A percentile compares a stretch with the other conserved stretches of the same genome.
These are phyloP conservation scores for Nycticebus coucang DNA, from an alignment of 2,113 vertebrate genomes.

Conservation along the genomic window DNA sequence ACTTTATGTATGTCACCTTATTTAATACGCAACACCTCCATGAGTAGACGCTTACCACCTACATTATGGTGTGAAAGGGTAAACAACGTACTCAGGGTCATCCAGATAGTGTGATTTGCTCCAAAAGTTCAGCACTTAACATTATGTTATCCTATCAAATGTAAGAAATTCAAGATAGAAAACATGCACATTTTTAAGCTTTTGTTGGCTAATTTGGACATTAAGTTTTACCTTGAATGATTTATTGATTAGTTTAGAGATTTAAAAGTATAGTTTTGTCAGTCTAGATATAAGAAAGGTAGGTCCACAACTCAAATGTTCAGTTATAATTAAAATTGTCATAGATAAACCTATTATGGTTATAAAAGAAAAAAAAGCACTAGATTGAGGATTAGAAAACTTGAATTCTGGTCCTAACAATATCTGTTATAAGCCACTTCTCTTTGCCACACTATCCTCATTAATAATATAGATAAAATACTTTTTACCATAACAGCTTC, in stretches of 20 bases:
- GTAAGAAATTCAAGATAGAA: not conserved
- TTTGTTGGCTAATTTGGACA: not conserved
- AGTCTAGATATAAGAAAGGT: not conserved
- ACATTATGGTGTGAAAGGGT: not conserved
- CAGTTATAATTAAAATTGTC: not conserved
- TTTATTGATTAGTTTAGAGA: not conserved
- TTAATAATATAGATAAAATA: accelerated
- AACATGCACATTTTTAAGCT: not conserved
- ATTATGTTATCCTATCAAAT: not conserved
- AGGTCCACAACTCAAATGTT: not conserved
- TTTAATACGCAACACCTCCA: not conserved
- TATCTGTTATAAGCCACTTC: too few species aligned
- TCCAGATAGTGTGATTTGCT: not conserved
- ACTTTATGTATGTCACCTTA: not conserved
- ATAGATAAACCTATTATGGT: not conserved
- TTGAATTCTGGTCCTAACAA: not conserved
- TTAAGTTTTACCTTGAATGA: not conserved
- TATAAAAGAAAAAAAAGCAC: not conserved
- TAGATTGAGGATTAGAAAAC: not conserved
- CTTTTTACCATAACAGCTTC: not conserved
- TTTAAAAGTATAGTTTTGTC: not conserved
- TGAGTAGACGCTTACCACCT: not conserved
- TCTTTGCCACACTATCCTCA: not conserved
- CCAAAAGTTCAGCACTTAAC: not conserved
- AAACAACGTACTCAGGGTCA: not conserved